A percentile compares a stretch with the other conserved stretches of the same genome.
phyloP scores from a whole-genome alignment of 2,888 invertebrate species.

The Pharmacophagus antenor region DNA sequence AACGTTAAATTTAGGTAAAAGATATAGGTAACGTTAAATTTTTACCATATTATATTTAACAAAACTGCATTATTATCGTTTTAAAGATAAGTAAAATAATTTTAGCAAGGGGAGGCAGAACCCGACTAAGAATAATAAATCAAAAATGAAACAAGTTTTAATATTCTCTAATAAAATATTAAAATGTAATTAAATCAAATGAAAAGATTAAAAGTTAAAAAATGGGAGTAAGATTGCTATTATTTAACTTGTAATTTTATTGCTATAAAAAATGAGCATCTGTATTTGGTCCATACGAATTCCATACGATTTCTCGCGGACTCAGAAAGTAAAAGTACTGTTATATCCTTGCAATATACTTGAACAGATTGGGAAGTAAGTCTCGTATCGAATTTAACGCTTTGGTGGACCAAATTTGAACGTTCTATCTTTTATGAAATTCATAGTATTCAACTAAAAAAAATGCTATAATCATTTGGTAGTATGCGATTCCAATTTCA shows the following conservation, averaged over 20 bases:
- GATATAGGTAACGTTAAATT: too few relatives aligned
- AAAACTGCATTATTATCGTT: too few relatives aligned
- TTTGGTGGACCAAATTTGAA: slow-evolving; percentile 16
- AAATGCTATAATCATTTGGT: not conserved
- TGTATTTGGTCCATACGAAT: slow-evolving; percentile 18
- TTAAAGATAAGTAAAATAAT: too few relatives aligned
- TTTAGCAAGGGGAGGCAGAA: too few relatives aligned
- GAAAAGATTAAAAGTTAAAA: not conserved
- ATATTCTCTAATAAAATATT: not conserved
- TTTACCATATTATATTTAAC: too few relatives aligned
- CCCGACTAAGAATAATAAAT: too few relatives aligned
- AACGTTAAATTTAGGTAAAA: too few relatives aligned
- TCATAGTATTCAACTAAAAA: not conserved
- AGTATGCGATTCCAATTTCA: too few relatives aligned
- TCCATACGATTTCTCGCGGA: slow-evolving; percentile 15
- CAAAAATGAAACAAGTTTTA: too few relatives aligned
- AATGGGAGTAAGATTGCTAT: not conserved
- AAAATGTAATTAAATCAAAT: too few relatives aligned
- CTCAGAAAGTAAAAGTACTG: slow-evolving; percentile 28
- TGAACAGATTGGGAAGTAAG: slow-evolving; percentile 25
- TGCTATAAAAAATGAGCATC: not conserved
- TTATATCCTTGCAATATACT: slow-evolving; percentile 29
- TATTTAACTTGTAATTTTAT: not conserved
- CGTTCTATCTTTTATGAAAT: not conserved
- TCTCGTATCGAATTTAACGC: slow-evolving; percentile 25